A percentile compares a stretch with the other conserved stretches of the same genome.
Evolutionary conservation across 2,113 vertebrate species (phyloP).

Genomic region (Arvicanthis niloticus): DNA sequence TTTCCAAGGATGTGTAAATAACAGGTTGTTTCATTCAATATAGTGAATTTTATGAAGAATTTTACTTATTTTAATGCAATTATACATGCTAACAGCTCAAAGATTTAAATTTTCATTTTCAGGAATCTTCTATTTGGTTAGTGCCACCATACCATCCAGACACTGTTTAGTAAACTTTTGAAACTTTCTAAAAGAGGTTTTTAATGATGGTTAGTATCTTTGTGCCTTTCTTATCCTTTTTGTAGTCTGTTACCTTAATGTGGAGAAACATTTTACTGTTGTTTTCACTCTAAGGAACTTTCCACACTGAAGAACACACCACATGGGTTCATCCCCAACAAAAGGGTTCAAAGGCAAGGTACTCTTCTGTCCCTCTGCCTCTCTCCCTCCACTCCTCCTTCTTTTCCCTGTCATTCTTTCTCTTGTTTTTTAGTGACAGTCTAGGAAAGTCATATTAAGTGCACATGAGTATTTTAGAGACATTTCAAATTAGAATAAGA

Average conservation of each 20-base stretch:
- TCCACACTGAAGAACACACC: constrained; percentile 18
- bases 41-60: constrained; percentile 60
- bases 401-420: accelerated
- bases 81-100: constrained; percentile 80
- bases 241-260: constrained; percentile 77
- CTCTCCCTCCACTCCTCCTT: neutral
- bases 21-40: constrained; percentile 59
- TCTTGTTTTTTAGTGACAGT: neutral
- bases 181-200: constrained; percentile 83
- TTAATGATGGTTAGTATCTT: constrained; percentile 83
- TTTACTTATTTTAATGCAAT: constrained; percentile 76
- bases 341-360: neutral
- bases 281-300: constrained; percentile 56
- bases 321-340: neutral
- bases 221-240: constrained; percentile 77
- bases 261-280: constrained; percentile 70
- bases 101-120: constrained; percentile 83
- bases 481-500: constrained; percentile 22
- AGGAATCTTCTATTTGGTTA: constrained; percentile 84
- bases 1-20: constrained; percentile 64
- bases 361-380: too few species aligned
- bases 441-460: neutral
- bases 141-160: constrained; percentile 83
- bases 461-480: neutral
- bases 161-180: constrained; percentile 83